Percentiles rank a stretch among this genome's conserved stretches.
phyloP scores from a whole-genome alignment of 2,113 vertebrate species.

The Misgurnus anguillicaudatus region DNA sequence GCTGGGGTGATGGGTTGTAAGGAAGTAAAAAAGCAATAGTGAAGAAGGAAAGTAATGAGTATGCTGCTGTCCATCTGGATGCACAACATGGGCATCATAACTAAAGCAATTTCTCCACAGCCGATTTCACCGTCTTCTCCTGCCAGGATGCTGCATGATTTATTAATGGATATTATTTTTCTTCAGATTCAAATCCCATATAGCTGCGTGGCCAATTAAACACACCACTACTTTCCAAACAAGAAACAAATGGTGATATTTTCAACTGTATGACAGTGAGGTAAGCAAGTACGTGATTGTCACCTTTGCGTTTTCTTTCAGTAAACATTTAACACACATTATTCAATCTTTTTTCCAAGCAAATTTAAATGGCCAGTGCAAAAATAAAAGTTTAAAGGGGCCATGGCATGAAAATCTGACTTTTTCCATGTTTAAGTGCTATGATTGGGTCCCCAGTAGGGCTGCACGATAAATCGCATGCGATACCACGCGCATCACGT shows the following conservation, averaged over 20 bases:
- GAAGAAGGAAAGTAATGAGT: conserved; percentile 46
- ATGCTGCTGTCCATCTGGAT: conserved; percentile 61
- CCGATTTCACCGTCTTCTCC: conserved; percentile 63
- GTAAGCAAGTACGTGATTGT: conserved; percentile 16
- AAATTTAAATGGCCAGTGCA: not conserved
- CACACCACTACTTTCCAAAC: conserved; percentile 37
- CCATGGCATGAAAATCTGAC: too few species aligned
- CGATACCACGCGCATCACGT: too few species aligned
- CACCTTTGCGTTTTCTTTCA: conserved; percentile 14
- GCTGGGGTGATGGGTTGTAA: not conserved
- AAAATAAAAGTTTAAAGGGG: not conserved
- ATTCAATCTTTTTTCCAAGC: not conserved
- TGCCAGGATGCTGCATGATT: conserved; percentile 59
- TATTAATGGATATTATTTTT: conserved; percentile 62
- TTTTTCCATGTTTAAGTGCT: too few species aligned
- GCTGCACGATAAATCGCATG: too few species aligned
- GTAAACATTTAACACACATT: conserved; percentile 16
- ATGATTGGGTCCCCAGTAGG: too few species aligned
- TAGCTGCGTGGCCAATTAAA: conserved; percentile 62
- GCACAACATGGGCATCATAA: conserved; percentile 56
- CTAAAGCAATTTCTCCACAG: conserved; percentile 62
- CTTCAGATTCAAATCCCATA: conserved; percentile 59
- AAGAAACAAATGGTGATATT: conserved; percentile 50
- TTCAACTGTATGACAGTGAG: conserved; percentile 48
- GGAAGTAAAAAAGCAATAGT: conserved; percentile 5